Evolutionary conservation across 2,888 invertebrate genomes (phyloP), one percentile per base, ranked within the genome.

Genomic region (Caenorhabditis sp.): DNA sequence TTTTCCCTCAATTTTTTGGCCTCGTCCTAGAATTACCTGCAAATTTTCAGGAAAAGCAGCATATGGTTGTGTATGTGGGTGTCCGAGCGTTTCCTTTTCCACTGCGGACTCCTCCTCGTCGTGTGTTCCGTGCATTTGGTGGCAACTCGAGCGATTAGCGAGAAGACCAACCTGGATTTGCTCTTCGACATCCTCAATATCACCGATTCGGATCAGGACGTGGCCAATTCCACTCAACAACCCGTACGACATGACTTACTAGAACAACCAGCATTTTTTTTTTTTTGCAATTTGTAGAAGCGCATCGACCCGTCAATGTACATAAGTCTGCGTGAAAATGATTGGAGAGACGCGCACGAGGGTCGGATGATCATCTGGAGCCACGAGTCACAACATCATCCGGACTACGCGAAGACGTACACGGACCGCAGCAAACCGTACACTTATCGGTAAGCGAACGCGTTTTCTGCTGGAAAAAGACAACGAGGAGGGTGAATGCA

Each of bases 331-430:
- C 52, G 61, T 45, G 74, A 79, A 58, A 73, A 83, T 45, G 84
- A 84, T 62, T 84, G 84, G 84, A 30, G 84, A 45, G 84, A 84
- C 45, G 79, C 72, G 13, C 81, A 81, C 43, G 73, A 76, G 11
- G 79, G 78, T 26, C 72, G 76, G 26, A 76, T 78, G 80, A 82
- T 82, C 39, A 82, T 82, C 43, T 82, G 82, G 82, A 80, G 80
- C 20, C 78, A 72, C 35, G 82, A 82, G 39, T 80, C 80, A 17
- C 74, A 77, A 45, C 58, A 76, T 46, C 82, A 82, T 81, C 82
- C 82, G 15, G 82, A 82, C 37, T 82, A 76, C 32, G 79, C 75
- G 1, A 76, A 77, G 71, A 68, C 65, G 0, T 76, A 30, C 26
- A 72, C 62, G 11, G 62, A 72, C 24, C 2, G 22, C 1, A 8